Conservation (phyloP, 2,113 vertebrate species). For the Rhinoderma darwinii region DNA sequence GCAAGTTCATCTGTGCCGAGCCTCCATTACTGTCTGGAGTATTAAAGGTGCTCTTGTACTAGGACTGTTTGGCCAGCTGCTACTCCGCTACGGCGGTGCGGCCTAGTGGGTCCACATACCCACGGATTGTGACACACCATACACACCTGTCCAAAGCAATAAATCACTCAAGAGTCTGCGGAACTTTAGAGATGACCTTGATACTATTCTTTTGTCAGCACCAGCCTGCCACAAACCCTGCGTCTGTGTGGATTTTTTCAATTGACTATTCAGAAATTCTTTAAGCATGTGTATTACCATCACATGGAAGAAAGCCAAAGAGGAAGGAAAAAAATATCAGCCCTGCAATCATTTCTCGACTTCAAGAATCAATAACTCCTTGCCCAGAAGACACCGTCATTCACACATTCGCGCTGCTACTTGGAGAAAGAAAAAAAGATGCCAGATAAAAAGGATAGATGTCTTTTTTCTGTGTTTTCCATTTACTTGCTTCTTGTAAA, state of each 20-base stretch:
- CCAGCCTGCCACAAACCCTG: slow-evolving; percentile 17
- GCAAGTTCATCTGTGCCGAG: too few relatives aligned
- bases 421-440: slow-evolving; percentile 10
- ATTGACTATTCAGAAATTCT: slow-evolving; percentile 43
- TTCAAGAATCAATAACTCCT: slow-evolving; percentile 54
- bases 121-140: too few relatives aligned
- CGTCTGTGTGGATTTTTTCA: slow-evolving; percentile 48
- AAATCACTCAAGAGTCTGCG: slow-evolving; percentile 39
- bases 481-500: slow-evolving; percentile 23
- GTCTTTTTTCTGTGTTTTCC: slow-evolving; percentile 32
- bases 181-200: slow-evolving; percentile 51
- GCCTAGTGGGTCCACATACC: too few relatives aligned
- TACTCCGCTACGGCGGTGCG: too few relatives aligned
- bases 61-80: too few relatives aligned
- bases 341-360: slow-evolving; percentile 51
- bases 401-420: slow-evolving; percentile 31
- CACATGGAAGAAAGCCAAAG: slow-evolving; percentile 42
- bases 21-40: too few relatives aligned
- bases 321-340: slow-evolving; percentile 52
- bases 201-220: slow-evolving; percentile 12
- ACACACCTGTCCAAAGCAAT: slow-evolving; percentile 36
- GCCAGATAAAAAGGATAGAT: slow-evolving; percentile 40
- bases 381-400: slow-evolving; percentile 48
- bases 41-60: too few relatives aligned
- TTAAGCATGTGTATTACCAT: slow-evolving; percentile 40